Percentiles rank a stretch among this genome's conserved stretches.
phyloP scores from a whole-genome alignment of 2,113 vertebrate genomes.

The Blennius ocellaris region DNA sequence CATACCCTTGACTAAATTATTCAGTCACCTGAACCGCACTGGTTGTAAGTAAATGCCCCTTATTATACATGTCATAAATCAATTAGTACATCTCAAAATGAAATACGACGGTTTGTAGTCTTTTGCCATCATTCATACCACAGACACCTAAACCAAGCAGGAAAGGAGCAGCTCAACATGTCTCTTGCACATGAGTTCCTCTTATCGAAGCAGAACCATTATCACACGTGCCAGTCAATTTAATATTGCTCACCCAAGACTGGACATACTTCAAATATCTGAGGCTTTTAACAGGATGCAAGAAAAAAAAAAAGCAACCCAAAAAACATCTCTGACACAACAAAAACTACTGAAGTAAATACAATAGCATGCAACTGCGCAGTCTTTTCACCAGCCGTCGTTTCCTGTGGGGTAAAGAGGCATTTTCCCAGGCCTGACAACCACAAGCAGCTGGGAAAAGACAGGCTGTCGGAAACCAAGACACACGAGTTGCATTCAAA shows the following conservation, averaged over 20 bases:
- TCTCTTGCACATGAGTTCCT: not conserved
- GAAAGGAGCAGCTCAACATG: not conserved
- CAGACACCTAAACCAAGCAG: not conserved
- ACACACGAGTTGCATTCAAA: constrained; percentile 62
- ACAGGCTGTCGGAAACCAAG: constrained; percentile 38
- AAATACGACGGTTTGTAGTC: too few relatives aligned
- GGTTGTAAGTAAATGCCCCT: not conserved
- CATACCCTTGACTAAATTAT: not conserved
- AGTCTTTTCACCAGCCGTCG: constrained; percentile 31
- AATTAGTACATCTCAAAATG: not conserved
- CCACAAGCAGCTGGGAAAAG: constrained; percentile 54
- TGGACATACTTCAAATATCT: not conserved
- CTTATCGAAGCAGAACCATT: not conserved
- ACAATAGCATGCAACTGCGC: not conserved
- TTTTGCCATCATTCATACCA: too few relatives aligned
- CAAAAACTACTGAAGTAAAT: constrained; percentile 8
- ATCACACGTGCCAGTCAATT: not conserved
- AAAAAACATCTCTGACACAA: not conserved
- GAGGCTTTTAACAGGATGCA: not conserved
- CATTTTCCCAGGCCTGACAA: constrained; percentile 69
- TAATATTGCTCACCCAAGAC: not conserved
- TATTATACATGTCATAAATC: not conserved
- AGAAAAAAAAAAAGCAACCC: not conserved
- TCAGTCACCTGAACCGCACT: not conserved
- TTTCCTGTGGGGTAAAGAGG: constrained; percentile 62